Base-by-base conservation (phyloP, 2,113 vertebrate species). In the Sarotherodon lohbergeri region DNA sequence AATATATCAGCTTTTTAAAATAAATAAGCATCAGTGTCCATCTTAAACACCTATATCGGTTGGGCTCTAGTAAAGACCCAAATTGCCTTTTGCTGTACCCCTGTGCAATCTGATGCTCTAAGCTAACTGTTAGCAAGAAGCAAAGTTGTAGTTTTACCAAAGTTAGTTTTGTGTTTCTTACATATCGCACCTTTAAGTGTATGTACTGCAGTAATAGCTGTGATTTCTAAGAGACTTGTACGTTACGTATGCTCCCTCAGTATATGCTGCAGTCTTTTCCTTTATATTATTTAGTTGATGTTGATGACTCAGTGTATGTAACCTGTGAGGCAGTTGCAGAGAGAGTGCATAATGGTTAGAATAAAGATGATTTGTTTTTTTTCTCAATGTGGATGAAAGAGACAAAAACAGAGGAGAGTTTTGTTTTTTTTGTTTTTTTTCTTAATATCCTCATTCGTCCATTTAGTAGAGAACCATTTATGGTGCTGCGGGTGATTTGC, bases 151-250 rank as follows among this genome's bases (percentile, higher is more conserved):
- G 6, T 48, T 78, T 61, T 13, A 16, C 71, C 3, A 50, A 11
- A 22, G 52, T 56, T 2, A 7, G 1, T 36, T 81, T 39, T 57
- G 13, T 19, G 41, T 73, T 54, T 14, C 9, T 89, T 91, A 91
- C 92, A 92, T 79, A 85, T 93, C 84, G 90, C 93, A 94, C 91
- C 91, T 94, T 91, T 85, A 19, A 82, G 68, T 82, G 16, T 76
- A 6, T 50, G 61, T 39, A 66, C 61, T 39, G 36, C 83, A 82
- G 48, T 6, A 86, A 41, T 87, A 85, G 86, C 13, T 89, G 27
- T 90, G 68, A 24, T 82, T 61, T 29, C 13, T 48, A 39, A 86
- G 10, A 32, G 34, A 71, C 29, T 83, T 19, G 10, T 34, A 22
- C 9, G 2, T 55, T 84, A 13, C 52, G 6, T 46, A 3, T 83